These are phyloP conservation scores for Gallinago paraguaiae DNA, from an alignment of 2,113 vertebrate genomes.

Conservation along the genomic window DNA sequence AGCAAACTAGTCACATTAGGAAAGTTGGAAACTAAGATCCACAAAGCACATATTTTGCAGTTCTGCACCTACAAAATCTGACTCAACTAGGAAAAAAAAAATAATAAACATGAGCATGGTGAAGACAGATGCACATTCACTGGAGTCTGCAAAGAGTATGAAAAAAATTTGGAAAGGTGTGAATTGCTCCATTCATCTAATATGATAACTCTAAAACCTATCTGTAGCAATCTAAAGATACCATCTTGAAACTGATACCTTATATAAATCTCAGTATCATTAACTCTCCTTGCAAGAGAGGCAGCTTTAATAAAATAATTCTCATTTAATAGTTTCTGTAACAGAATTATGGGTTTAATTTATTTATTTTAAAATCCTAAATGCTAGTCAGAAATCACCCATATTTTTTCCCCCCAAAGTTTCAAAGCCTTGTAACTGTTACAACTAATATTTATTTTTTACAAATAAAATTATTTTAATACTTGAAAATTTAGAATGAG, in stretches of 20 bases:
- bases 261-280: not conserved
- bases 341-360: not conserved
- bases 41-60: not conserved
- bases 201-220: not conserved
- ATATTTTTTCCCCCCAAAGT: not conserved
- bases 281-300: not conserved
- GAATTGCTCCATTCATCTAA: not conserved
- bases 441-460: not conserved
- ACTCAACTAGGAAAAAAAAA: not conserved
- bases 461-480: not conserved
- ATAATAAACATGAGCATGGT: not conserved
- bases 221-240: not conserved
- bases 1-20: not conserved
- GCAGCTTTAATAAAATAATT: too few species aligned
- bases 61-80: not conserved
- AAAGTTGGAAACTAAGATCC: not conserved
- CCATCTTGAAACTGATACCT: not conserved
- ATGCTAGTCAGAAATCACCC: not conserved
- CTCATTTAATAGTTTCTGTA: not conserved
- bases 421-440: not conserved
- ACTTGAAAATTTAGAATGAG: not conserved
- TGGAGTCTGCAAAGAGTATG: not conserved
- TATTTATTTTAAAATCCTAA: not conserved
- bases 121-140: not conserved
- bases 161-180: not conserved